A percentile compares a stretch with the other conserved stretches of the same genome.
These are phyloP conservation scores for Siniperca knerii DNA, from an alignment of 2,113 vertebrate species.

Conservation along the genomic window DNA sequence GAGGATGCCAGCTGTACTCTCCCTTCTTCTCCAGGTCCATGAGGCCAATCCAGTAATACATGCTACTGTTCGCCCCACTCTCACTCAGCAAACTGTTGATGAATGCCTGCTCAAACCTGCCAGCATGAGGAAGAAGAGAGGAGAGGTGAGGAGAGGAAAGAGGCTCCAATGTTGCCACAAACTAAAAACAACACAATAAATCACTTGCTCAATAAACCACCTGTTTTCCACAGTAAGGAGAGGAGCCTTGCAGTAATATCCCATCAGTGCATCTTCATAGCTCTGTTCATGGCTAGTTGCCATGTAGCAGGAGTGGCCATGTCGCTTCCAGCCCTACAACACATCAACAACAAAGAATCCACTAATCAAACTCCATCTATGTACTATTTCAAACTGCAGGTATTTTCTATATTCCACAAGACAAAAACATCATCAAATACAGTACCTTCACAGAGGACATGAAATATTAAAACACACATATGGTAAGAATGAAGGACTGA, in stretches of 20 bases:
- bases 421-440: background rate
- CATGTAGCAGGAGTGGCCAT: slow-evolving; percentile 90
- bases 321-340: slow-evolving; percentile 91
- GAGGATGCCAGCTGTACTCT: slow-evolving; percentile 89
- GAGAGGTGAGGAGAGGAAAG: background rate
- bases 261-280: slow-evolving; percentile 86
- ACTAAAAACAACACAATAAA: background rate
- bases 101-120: slow-evolving; percentile 96
- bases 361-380: background rate
- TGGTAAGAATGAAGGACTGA: background rate
- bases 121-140: background rate
- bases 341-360: background rate
- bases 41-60: slow-evolving; percentile 92
- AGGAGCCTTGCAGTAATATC: slow-evolving; percentile 91
- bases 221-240: slow-evolving; percentile 92
- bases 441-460: background rate
- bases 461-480: background rate
- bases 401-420: background rate
- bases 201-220: slow-evolving; percentile 69
- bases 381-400: background rate
- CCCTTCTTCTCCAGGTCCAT: slow-evolving; percentile 85
- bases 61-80: slow-evolving; percentile 75
- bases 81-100: slow-evolving; percentile 90
- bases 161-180: background rate
- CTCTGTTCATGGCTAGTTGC: slow-evolving; percentile 87